Evolutionary conservation across 2,797 vertebrate genomes (phyloP), one percentile per base, ranked within the genome.

Genomic region (Tapirus indicus): DNA sequence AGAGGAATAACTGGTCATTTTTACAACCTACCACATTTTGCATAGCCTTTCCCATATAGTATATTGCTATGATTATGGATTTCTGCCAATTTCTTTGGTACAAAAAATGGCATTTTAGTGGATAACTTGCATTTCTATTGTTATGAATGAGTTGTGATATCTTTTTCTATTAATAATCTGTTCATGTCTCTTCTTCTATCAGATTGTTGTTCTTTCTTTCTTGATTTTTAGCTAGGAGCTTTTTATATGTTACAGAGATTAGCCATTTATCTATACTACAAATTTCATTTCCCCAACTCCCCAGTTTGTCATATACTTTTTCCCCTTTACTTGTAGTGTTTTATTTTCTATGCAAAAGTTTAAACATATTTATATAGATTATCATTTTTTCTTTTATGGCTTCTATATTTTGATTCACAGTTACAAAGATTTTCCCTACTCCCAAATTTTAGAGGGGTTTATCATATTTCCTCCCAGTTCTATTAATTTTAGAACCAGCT

Each of bases 401-500:
- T 62, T 89, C 44, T 80, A 27, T 49, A 87, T 66, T 75, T 89
- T 93, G 8, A 97, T 71, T 86, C 56, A 95, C 58, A 75, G 54
- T 88, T 95, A 60, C 27, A 87, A 90, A 64, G 18, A 1, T 85
- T 90, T 96, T 80, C 7, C 54, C 6, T 90, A 29, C 13, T 90
- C 18, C 47, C 49, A 74, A 41, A 88, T 87, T 97, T 92, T 71
- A 86, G 29, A 9, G 1, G 5, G 82, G 72, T 92, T 83, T 86
- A 88, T 95, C 20, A 35, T 41, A 2, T 91, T 91, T 68, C 52
- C 38, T 94, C 88, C 29, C 66, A 75, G 8, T 75, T 77, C n/a
- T 93, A 14, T 96, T 95, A 35, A 58, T 60, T 88, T 97, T 60
- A 87, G 68, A 80, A 82, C 25, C 83, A 66, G 44, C 6, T 87